Base-by-base conservation (phyloP, 1,140 invertebrate genomes). In the Drosophila asahinai region DNA sequence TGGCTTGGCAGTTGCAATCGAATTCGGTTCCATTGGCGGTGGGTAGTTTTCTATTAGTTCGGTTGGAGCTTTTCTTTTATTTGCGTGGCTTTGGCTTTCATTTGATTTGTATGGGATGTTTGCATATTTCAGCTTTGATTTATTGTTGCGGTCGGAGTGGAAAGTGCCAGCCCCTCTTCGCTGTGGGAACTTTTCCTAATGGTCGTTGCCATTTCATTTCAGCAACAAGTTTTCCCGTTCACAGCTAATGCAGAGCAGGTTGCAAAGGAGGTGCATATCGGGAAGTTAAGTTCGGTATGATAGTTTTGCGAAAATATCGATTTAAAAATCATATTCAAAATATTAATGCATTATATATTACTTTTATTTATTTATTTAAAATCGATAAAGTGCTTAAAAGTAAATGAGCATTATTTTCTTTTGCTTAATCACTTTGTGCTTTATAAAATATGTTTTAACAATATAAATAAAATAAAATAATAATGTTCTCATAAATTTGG, bases 101-200 rank as follows among this genome's bases (percentile, higher is more conserved):
- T 89, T 89, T 83, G 77, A 81, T 83, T 89, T 89, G 68, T 77
- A 71, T 83, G 81, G 83, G 58, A 89, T 89, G 72, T 83, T 89
- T 78, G 84, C 73, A 80, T 79, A 72, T 80, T 83, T 73, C 49
- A 84, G 62, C 77, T 84, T 89, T 81, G 77, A 89, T 87, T 83
- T 81, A 80, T 75, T 72, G 73, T 62, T 71, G 81, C 60, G 73
- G 73, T 72, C 36, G 22, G 22, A 48, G 54, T 8, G 57, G 45
- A 75, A 73, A 73, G 67, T 51, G 33, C 52, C 17, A 7, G 3
- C 15, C 47, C 38, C 36, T 33, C 19, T 38, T 12, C 19, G 43
- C 22, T 14, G 19, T 22, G 64, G 61, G 42, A 73, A 73, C 58
- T 77, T 79, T 52, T 42, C 49, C 58, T 65, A 70, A 79, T 76